These are phyloP conservation scores for Neolamprologus modestus DNA, from an alignment of 2,113 vertebrate species.

Conservation along the genomic window DNA sequence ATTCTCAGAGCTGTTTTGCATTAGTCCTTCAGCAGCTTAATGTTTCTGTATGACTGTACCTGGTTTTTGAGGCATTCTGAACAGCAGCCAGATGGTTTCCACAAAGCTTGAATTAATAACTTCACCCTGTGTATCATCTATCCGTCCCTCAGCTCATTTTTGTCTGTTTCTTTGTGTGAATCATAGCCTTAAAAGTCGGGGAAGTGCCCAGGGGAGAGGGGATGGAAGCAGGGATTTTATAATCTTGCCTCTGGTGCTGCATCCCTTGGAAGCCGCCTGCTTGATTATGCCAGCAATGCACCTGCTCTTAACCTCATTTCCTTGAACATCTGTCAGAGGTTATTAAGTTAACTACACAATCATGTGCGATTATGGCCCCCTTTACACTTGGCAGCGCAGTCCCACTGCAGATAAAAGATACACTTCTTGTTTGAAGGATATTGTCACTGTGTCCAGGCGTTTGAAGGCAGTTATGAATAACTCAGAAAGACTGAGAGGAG, in stretches of 20 bases:
- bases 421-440: not conserved
- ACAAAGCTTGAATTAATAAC: slow-evolving; percentile 45
- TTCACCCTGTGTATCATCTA: not conserved
- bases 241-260: slow-evolving; percentile 11
- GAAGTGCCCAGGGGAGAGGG: not conserved
- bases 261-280: not conserved
- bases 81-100: slow-evolving; percentile 8
- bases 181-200: not conserved
- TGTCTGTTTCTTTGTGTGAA: not conserved
- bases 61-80: not conserved
- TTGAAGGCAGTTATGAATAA: not conserved
- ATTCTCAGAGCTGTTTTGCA: slow-evolving; percentile 5
- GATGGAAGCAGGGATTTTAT: slow-evolving; percentile 12
- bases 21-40: not conserved
- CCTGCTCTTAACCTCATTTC: slow-evolving; percentile 51
- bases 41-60: not conserved
- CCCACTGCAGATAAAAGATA: not conserved
- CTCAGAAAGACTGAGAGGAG: not conserved
- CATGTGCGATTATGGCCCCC: slow-evolving; percentile 20
- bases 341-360: slow-evolving; percentile 43
- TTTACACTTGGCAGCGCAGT: not conserved
- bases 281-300: slow-evolving; percentile 42
- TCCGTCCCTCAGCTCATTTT: slow-evolving; percentile 3
- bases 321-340: slow-evolving; percentile 36
- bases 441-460: not conserved